Percentiles rank a stretch among this genome's conserved stretches.
Evolutionary conservation across 2,113 vertebrate species (phyloP).

Genomic region (Trichomycterus rosablanca): DNA sequence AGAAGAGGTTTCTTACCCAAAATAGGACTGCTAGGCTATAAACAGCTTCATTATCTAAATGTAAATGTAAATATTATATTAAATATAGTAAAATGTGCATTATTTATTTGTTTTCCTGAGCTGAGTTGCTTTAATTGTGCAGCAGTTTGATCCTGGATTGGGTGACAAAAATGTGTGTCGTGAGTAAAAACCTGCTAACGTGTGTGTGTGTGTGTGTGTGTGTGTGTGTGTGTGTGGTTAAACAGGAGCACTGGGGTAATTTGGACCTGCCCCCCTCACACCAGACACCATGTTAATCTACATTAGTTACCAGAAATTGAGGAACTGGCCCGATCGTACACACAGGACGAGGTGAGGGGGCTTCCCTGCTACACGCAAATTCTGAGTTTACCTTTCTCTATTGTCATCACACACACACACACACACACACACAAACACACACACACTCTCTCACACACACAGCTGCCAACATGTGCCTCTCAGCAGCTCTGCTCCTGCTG

Average conservation of each 20-base stretch:
- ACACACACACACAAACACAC: slow-evolving; percentile 28
- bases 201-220: not conserved
- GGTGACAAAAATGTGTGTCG: not conserved
- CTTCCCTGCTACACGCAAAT: slow-evolving; percentile 23
- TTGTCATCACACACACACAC: slow-evolving; percentile 26
- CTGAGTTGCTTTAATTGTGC: not conserved
- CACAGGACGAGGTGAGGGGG: slow-evolving; percentile 3
- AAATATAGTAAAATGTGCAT: not conserved
- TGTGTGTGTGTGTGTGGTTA: not conserved
- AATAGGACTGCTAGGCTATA: not conserved
- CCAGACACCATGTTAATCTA: not conserved
- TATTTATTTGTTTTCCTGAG: too few relatives aligned
- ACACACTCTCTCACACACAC: slow-evolving; percentile 27
- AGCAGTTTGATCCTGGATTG: not conserved
- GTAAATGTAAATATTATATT: not conserved
- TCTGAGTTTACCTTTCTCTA: not conserved
- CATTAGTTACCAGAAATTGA: not conserved
- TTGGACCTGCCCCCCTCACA: not conserved
- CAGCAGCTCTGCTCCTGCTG: slow-evolving; percentile 48
- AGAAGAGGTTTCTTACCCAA: not conserved
- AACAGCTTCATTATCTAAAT: not conserved
- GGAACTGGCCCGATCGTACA: not conserved
- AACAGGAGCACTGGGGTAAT: not conserved
- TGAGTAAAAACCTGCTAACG: not conserved
- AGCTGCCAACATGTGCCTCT: slow-evolving; percentile 58